Evolutionary conservation across 2,888 invertebrate genomes (phyloP).

Genomic region (Trichogramma evanescens): DNA sequence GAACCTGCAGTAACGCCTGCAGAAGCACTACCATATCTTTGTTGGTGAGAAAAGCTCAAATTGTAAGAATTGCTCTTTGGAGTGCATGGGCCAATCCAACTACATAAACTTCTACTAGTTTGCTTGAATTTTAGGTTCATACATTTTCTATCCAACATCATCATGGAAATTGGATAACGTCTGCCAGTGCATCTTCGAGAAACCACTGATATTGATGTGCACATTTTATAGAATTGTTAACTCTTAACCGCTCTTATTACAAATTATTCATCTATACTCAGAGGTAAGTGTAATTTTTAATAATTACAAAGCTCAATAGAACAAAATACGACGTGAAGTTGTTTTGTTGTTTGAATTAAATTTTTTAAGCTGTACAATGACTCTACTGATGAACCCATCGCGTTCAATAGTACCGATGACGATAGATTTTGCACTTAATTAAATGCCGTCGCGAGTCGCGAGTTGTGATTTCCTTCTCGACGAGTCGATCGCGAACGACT

Average conservation of each 20-base stretch:
- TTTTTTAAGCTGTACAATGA: too few relatives aligned
- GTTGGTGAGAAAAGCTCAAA: constrained; percentile 4
- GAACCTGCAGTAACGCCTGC: constrained; percentile 25
- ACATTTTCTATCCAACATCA: constrained; percentile 3
- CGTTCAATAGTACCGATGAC: too few relatives aligned
- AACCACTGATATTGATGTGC: constrained; percentile 22
- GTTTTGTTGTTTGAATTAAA: too few relatives aligned
- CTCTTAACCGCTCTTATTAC: too few relatives aligned
- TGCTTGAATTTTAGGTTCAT: not conserved
- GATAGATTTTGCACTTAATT: too few relatives aligned
- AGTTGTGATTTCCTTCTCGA: not conserved
- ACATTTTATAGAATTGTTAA: constrained; percentile 20
- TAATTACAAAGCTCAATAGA: too few relatives aligned
- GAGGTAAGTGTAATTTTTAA: too few relatives aligned
- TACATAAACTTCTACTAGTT: constrained; percentile 1
- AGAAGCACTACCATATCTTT: constrained; percentile 21
- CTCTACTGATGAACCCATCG: too few relatives aligned
- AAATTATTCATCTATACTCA: too few relatives aligned
- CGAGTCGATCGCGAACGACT: constrained; percentile 10
- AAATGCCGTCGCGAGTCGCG: too few relatives aligned
- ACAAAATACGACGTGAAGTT: too few relatives aligned
- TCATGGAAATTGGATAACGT: constrained; percentile 12
- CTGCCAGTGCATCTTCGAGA: constrained; percentile 11
- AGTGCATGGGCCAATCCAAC: not conserved
- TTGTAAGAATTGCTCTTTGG: not conserved